These are phyloP conservation scores for Mesocentrotus franciscanus DNA, from an alignment of 53 echinoderm and acorn worm species.

Conservation along the genomic window DNA sequence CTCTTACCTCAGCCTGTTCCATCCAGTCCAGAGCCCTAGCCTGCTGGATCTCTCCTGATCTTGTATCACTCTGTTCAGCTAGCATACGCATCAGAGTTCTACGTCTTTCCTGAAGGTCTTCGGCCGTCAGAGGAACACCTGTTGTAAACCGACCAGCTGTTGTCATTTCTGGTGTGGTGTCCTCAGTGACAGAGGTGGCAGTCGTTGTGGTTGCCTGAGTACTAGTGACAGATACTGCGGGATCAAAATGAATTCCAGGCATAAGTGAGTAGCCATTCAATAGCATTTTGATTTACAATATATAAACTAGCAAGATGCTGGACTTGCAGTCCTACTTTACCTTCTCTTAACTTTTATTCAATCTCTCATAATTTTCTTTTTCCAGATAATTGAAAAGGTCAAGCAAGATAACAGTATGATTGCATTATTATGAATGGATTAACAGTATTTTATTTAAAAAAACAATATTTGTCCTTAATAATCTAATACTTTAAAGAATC, in stretches of 20 bases:
- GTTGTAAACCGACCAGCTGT: conserved; percentile 30
- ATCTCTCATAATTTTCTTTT: too few relatives aligned
- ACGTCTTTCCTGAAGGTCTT: conserved; percentile 56
- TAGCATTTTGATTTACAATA: neutral
- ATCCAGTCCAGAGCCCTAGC: conserved; percentile 74
- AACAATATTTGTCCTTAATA: neutral
- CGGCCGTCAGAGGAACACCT: conserved; percentile 57
- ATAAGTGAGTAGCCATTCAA: neutral
- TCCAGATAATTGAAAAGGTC: too few relatives aligned
- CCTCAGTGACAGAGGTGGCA: conserved; percentile 58
- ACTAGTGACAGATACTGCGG: conserved; percentile 59
- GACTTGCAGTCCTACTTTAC: neutral
- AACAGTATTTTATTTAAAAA: neutral
- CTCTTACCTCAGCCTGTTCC: conserved; percentile 65
- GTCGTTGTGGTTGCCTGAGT: conserved; percentile 66
- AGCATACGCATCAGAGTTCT: conserved; percentile 60
- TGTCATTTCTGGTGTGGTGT: conserved; percentile 27
- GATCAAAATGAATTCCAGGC: neutral
- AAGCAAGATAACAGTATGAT: too few relatives aligned
- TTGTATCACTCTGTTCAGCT: conserved; percentile 64
- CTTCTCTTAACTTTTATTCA: neutral
- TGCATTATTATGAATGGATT: neutral
- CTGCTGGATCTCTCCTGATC: conserved; percentile 71
- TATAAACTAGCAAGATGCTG: neutral
- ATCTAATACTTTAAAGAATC: neutral